Percentiles rank a stretch among this genome's conserved stretches.
Evolutionary conservation across 2,888 invertebrate genomes (phyloP).

Genomic region (Choristoneura rosaceana): DNA sequence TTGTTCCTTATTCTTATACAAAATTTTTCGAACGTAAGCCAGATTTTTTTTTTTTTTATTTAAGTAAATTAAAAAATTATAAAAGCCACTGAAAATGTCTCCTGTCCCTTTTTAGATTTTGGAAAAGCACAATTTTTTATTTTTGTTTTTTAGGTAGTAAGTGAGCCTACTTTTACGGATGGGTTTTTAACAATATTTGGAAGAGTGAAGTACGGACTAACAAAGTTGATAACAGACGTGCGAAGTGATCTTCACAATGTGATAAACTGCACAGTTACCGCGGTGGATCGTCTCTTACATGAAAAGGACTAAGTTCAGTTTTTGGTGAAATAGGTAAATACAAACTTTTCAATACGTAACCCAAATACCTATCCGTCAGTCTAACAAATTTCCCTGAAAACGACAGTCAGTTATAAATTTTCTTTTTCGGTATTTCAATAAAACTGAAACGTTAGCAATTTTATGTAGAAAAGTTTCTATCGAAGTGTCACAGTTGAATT

Average conservation of each 20-base stretch:
- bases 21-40: constrained; percentile 23
- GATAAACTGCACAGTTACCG: constrained; percentile 45
- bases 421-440: constrained; percentile 1
- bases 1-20: constrained; percentile 16
- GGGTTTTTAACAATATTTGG: constrained; percentile 48
- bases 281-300: constrained; percentile 45
- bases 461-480: constrained; percentile 32
- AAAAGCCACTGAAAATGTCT: constrained; percentile 11
- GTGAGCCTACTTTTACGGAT: constrained; percentile 45
- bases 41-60: neutral
- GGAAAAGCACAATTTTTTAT: neutral
- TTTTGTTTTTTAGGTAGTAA: constrained; percentile 47
- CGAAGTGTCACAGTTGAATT: constrained; percentile 41
- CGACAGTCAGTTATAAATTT: neutral
- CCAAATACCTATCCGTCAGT: neutral
- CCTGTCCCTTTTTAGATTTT: constrained; percentile 38
- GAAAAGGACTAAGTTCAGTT: constrained; percentile 25
- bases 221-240: constrained; percentile 49
- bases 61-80: neutral
- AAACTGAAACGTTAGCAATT: constrained; percentile 16
- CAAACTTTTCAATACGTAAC: neutral
- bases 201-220: constrained; percentile 47
- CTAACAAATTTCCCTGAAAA: neutral
- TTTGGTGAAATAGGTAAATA: constrained; percentile 37
- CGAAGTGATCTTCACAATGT: constrained; percentile 48